Evolutionary conservation across 2,797 vertebrate species (phyloP), one percentile per base, ranked within the genome.

Genomic region (Mus minutoides): DNA sequence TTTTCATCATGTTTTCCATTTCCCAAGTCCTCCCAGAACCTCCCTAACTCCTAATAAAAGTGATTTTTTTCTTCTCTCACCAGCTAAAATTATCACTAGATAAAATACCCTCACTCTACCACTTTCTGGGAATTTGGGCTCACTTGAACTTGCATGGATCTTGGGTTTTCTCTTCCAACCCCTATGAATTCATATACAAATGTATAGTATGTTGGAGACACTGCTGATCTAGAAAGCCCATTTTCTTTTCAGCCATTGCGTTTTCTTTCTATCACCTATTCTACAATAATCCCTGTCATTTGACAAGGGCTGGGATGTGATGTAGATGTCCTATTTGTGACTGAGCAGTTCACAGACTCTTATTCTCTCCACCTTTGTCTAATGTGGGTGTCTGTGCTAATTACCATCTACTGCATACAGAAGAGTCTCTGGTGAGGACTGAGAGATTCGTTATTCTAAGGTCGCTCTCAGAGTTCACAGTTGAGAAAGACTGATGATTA

Each of bases 11-110:
- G 2, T 3, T 46, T 46, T 84, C 5, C 8, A 11, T 62, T 46
- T 40, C 3, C 16, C 56, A 60, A 60, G 0, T 6, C 4, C 16
- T 62, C 1, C 16, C 9, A 21, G 9, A 21, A 1, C 26, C 37
- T 60, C 37, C 58, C 14, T 14, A 29, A 8, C 14, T 83, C 56
- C 80, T 43, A 60, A 29, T 1, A 3, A 83, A 60, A 83, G 56
- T 62, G 24, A 83, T 3, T 3, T 31, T 31, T 2, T 82, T 17
- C 1, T 14, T 43, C 40, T 62, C 10, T 17, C 26, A 84, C 9
- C 17, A 84, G 40, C 58, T 64, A 46, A 84, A 40, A 83, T 83
- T 43, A 29, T 37, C 7, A 83, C 11, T 13, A 84, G 13, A 29
- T 21, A 16, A 19, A 16, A 84, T 46, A 0, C 17, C 1, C 34